Base-by-base conservation (phyloP, 2,888 invertebrate genomes). In the Ormyrus nitidulus region DNA sequence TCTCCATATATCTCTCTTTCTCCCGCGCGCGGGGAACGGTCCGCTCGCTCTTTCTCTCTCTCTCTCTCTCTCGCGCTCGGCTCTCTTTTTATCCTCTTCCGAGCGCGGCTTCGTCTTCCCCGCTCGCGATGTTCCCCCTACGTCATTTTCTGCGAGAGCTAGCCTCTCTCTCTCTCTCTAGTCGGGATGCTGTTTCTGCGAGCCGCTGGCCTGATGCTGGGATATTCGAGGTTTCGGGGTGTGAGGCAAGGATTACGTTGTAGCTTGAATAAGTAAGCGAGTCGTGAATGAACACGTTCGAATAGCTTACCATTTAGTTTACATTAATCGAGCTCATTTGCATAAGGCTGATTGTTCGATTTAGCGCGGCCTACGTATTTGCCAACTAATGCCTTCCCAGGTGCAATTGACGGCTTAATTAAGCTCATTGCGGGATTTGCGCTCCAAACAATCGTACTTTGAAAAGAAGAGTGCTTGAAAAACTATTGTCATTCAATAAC, bases 1-100 rank as follows among this genome's bases (percentile, higher is more conserved):
- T 62, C 69, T 77, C 61, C 61, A 64, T 70, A 65, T 80, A 80
- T 64, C 68, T 80, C 54, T 73, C 78, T 81, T 81, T 81, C 84
- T 70, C 51, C 19, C 9, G 46, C 44, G 51, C 34, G 34, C 34
- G 34, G 34, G 34, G 1, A 34, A 34, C 34, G 1, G 34, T 34
- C 11, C 44, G 6, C 58, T 62, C 44, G 19, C 51, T 44, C 66
- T 19, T 79, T 81, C 84, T 83, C 82, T 69, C 81, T 84, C 84
- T 58, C 62, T 59, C 64, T 78, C 61, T 51, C n/a, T 58, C 58
- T 19, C 9, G 51, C 5, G 9, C 44, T 19, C 34, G 19, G 13
- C 6, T 66, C 10, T 9, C 51, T 51, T 49, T 53, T 53, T 19
- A 19, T 53, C 64, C 34, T 5, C 49, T 49, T 64, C 46, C n/a